Conservation (phyloP, 2,113 vertebrate genomes). For the Nycticorax nycticorax region DNA sequence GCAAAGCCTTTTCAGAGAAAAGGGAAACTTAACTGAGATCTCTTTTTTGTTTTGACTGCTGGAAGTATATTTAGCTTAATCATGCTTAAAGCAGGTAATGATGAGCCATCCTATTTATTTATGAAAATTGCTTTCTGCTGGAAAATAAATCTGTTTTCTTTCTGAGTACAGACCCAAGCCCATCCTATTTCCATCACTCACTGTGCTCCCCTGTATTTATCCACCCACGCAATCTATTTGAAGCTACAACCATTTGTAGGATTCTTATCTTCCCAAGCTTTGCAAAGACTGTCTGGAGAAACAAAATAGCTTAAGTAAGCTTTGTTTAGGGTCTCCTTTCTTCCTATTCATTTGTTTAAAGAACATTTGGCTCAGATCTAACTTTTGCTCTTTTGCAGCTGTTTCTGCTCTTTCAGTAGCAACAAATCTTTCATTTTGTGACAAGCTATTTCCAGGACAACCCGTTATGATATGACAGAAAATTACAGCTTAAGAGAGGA, state of each 20-base stretch:
- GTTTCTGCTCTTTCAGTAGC: background rate
- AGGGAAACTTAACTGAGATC: background rate
- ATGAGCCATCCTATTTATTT: conserved; percentile 13
- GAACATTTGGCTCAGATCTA: background rate
- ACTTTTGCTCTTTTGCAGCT: background rate
- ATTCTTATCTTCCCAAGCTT: background rate
- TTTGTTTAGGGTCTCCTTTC: background rate
- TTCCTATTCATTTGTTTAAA: background rate
- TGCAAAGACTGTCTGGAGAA: background rate
- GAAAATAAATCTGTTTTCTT: background rate
- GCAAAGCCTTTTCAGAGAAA: background rate
- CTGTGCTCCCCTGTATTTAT: background rate
- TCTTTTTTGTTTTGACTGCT: background rate
- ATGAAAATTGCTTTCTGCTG: conserved; percentile 10
- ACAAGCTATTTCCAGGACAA: conserved; percentile 25
- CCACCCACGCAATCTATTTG: background rate
- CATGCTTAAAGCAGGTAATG: conserved; percentile 7
- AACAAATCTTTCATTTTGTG: conserved; percentile 12
- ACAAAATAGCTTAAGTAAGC: background rate
- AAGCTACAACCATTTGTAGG: background rate
- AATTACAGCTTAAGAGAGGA: background rate
- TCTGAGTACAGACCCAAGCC: background rate
- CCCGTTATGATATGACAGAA: background rate
- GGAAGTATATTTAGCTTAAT: conserved; percentile 24
- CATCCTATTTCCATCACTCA: background rate